Conservation (phyloP, 2,113 vertebrate genomes). For the Seriola rivoliana region DNA sequence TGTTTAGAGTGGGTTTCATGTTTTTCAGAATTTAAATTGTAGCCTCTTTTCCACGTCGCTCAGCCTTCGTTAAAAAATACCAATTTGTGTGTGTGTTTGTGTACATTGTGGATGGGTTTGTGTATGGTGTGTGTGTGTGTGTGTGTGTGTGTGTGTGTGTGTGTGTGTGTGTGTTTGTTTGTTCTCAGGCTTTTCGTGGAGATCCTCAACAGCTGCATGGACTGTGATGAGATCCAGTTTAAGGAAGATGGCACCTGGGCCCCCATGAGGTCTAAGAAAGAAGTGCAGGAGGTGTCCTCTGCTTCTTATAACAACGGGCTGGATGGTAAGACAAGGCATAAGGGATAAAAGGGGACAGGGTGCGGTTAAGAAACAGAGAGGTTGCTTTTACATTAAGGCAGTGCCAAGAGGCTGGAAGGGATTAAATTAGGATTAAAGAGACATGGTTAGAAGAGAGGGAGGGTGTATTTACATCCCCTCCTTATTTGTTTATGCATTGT, state of each 20-base stretch:
- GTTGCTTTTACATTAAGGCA: conserved; percentile 6
- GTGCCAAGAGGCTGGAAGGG: not conserved
- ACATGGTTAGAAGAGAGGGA: not conserved
- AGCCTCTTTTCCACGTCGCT: conserved; percentile 1
- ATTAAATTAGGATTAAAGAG: conserved; percentile 38
- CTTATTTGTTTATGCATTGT: conserved; percentile 53
- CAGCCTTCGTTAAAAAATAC: conserved; percentile 1
- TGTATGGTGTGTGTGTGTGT: conserved; percentile 18
- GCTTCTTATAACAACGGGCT: conserved; percentile 90
- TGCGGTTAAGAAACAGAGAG: not conserved
- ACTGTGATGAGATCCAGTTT: conserved; percentile 98
- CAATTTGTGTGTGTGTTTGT: conserved; percentile 6
- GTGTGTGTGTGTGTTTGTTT: conserved; percentile 35
- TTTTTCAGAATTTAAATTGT: not conserved
- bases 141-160: not conserved
- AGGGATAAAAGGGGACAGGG: not conserved
- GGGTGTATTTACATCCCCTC: not conserved
- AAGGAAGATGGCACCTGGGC: conserved; percentile 98
- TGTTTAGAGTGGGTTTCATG: not conserved
- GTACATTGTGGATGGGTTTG: not conserved
- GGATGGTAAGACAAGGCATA: conserved; percentile 85
- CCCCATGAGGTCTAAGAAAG: conserved; percentile 97
- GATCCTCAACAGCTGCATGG: conserved; percentile 96
- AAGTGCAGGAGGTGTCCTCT: conserved; percentile 94
- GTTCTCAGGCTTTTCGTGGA: conserved; percentile 95